These are phyloP conservation scores for Merops nubicus DNA, from an alignment of 2,113 vertebrate species.

Conservation along the genomic window DNA sequence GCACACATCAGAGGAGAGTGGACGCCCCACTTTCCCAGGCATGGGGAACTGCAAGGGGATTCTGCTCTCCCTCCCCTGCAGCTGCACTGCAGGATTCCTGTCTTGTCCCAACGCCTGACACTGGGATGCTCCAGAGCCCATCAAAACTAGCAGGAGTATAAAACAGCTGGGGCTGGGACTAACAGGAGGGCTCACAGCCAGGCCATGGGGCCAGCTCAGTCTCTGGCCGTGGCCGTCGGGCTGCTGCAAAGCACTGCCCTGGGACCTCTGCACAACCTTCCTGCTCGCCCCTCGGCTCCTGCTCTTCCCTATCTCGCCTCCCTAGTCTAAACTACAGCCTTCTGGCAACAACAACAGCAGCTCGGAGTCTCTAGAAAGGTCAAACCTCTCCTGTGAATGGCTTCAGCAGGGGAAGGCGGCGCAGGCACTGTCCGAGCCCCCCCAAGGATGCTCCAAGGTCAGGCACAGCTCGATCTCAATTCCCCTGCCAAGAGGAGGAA, in stretches of 20 bases:
- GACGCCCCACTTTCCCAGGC: not conserved
- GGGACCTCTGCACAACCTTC: fast-evolving
- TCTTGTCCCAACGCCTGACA: fast-evolving
- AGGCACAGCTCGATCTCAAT: not conserved
- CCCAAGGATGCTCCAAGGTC: not conserved
- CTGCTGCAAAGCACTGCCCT: not conserved
- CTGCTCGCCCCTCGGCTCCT: not conserved
- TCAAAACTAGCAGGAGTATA: fast-evolving
- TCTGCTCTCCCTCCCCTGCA: not conserved
- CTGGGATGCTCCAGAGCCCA: not conserved
- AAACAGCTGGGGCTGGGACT: not conserved
- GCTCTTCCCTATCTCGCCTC: not conserved
- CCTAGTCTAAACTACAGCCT: not conserved
- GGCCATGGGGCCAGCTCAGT: fast-evolving
- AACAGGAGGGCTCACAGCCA: not conserved
- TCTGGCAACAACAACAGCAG: not conserved
- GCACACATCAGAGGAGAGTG: not conserved
- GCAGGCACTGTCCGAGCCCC: not conserved
- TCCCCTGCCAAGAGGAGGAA: not conserved
- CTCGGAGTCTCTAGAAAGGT: not conserved
- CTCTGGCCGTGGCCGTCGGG: fast-evolving
- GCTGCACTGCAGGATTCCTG: not conserved
- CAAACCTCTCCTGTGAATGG: not conserved
- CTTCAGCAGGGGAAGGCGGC: not conserved
- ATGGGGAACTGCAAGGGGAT: not conserved